A percentile compares a stretch with the other conserved stretches of the same genome.
Evolutionary conservation across 2,888 invertebrate genomes (phyloP).

Genomic region (Ophraella communa): DNA sequence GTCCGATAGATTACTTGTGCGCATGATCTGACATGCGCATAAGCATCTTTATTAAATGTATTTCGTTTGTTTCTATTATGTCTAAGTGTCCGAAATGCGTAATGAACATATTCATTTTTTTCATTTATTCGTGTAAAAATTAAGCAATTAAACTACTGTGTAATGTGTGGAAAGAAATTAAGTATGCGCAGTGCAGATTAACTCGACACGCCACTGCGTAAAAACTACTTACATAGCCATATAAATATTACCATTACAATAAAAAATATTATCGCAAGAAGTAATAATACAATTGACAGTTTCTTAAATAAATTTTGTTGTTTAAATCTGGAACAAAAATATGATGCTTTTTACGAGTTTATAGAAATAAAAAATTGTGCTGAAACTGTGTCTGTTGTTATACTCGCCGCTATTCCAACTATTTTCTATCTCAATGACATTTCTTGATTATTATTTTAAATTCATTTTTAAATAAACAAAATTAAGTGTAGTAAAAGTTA

Average conservation of each 20-base stretch:
- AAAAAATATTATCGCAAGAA: constrained; percentile 59
- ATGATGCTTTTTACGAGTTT: too few species aligned
- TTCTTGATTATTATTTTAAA: not conserved
- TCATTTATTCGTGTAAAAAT: too few species aligned
- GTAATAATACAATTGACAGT: constrained; percentile 60
- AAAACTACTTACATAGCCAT: constrained; percentile 45
- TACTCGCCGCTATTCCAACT: too few species aligned
- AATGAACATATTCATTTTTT: not conserved
- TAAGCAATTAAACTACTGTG: not conserved
- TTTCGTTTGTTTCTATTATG: too few species aligned
- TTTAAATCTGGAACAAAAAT: constrained; percentile 65
- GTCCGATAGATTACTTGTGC: too few species aligned
- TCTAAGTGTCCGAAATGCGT: too few species aligned
- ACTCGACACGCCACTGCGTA: not conserved
- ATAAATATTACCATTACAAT: constrained; percentile 43
- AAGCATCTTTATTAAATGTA: too few species aligned
- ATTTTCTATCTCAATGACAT: not conserved
- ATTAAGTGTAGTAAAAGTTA: not conserved
- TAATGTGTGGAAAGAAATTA: not conserved
- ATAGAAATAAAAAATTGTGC: not conserved
- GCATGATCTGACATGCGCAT: too few species aligned
- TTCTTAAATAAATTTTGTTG: constrained; percentile 68
- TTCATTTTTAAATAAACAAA: constrained; percentile 6
- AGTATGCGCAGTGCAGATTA: constrained; percentile 2
- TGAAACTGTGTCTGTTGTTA: too few species aligned